Conservation (phyloP, 2,888 invertebrate genomes). For the Trissoscelio sp. region DNA sequence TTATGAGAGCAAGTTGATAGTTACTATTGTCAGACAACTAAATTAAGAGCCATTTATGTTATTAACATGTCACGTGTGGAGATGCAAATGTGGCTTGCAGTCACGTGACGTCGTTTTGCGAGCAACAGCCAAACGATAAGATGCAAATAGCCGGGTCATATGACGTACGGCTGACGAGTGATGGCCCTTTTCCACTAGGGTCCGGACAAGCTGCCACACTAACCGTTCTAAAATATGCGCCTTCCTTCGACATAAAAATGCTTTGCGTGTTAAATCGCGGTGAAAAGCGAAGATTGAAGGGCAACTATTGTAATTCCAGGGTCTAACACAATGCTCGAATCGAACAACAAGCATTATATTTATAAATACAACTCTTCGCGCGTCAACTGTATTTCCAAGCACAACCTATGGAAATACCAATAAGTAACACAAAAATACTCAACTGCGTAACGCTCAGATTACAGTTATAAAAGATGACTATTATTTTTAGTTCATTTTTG, state of each 20-base stretch:
- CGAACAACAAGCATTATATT: slow-evolving; percentile 40
- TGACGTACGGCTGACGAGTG: slow-evolving; percentile 12
- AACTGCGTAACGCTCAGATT: not conserved
- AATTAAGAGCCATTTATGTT: slow-evolving; percentile 8
- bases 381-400: not conserved
- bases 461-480: too few species aligned
- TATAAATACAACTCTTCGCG: slow-evolving; percentile 12
- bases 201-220: slow-evolving; percentile 8
- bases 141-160: slow-evolving; percentile 23
- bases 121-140: slow-evolving; percentile 15
- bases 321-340: slow-evolving; percentile 27
- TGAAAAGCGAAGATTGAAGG: slow-evolving; percentile 38
- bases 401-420: not conserved
- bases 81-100: slow-evolving; percentile 27
- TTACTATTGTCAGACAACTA: too few species aligned
- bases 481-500: too few species aligned
- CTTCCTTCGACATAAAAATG: slow-evolving; percentile 18
- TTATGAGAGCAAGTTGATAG: too few species aligned
- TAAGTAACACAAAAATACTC: not conserved
- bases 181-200: slow-evolving; percentile 39
- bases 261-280: slow-evolving; percentile 41
- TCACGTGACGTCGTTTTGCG: slow-evolving; percentile 24
- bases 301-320: slow-evolving; percentile 38
- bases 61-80: slow-evolving; percentile 13
- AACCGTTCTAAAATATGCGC: slow-evolving; percentile 29